Evolutionary conservation across 64 coral and sea anemone species (phyloP).

Genomic region (Anthopleura sola): DNA sequence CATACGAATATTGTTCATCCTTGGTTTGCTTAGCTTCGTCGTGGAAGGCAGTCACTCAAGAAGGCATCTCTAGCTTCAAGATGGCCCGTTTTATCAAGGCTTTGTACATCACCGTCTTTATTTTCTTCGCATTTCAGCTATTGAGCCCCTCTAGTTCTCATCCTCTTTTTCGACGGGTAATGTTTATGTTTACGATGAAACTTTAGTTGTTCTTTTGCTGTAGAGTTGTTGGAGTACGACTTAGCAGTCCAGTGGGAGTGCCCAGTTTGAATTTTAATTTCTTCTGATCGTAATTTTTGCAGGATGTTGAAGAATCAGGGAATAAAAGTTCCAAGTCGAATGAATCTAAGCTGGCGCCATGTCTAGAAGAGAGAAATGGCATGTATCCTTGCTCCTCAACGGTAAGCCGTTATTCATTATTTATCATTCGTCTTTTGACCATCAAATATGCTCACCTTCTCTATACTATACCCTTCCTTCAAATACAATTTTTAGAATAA

Average conservation of each 20-base stretch:
- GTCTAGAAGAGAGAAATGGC: slow-evolving; percentile 37
- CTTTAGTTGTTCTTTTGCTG: slow-evolving; percentile 23
- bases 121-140: slow-evolving; percentile 20
- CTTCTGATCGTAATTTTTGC: not conserved
- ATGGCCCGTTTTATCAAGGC: slow-evolving; percentile 14
- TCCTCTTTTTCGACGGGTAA: slow-evolving; percentile 18
- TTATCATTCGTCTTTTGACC: slow-evolving; percentile 23
- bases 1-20: not conserved
- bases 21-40: not conserved
- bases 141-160: slow-evolving; percentile 33
- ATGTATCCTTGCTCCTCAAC: slow-evolving; percentile 53
- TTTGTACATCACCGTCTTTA: slow-evolving; percentile 18
- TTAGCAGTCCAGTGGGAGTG: not conserved
- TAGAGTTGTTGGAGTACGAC: not conserved
- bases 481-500: not conserved
- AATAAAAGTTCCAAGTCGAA: not conserved
- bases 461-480: not conserved
- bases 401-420: slow-evolving; percentile 17
- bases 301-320: not conserved
- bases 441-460: slow-evolving; percentile 44
- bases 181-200: not conserved
- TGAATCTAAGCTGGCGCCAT: not conserved
- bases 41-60: not conserved
- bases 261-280: not conserved
- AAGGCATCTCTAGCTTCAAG: not conserved